These are phyloP conservation scores for Lates japonicus DNA, from an alignment of 2,797 vertebrate genomes.

Conservation along the genomic window DNA sequence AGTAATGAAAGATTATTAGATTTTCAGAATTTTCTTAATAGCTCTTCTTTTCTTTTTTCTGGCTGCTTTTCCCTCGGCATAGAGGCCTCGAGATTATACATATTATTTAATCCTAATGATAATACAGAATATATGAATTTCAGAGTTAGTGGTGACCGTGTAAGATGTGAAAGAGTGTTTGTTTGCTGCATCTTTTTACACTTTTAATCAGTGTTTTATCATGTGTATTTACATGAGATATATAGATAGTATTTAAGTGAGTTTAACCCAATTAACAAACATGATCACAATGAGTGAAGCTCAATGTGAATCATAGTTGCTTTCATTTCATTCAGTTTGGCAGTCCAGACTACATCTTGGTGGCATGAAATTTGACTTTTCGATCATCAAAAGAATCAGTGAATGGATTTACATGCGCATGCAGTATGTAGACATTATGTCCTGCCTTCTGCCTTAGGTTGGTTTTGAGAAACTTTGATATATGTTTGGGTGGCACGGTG, in stretches of 20 bases:
- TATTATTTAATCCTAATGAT: too few species aligned
- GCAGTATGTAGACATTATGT: background rate
- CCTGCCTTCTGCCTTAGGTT: too few species aligned
- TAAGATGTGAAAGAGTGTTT: too few species aligned
- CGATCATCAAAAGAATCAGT: background rate
- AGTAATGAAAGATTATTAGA: conserved; percentile 48
- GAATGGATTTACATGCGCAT: too few species aligned
- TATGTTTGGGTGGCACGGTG: too few species aligned
- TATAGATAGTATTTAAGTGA: too few species aligned
- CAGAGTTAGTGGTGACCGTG: too few species aligned
- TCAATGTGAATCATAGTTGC: background rate
- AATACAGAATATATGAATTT: too few species aligned
- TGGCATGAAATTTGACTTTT: background rate
- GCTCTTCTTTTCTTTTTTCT: background rate
- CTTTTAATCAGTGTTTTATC: too few species aligned
- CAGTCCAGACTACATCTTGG: background rate
- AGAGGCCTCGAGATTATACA: background rate
- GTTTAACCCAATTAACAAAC: background rate
- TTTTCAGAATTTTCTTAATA: conserved; percentile 32
- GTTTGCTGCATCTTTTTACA: too few species aligned
- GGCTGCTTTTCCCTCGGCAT: background rate
- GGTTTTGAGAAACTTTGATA: too few species aligned
- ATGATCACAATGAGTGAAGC: background rate
- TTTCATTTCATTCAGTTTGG: background rate
- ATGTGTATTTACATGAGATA: too few species aligned